Percentiles rank a stretch among this genome's conserved stretches.
Evolutionary conservation across 2,797 vertebrate species (phyloP).

Genomic region (Florisuga fusca): DNA sequence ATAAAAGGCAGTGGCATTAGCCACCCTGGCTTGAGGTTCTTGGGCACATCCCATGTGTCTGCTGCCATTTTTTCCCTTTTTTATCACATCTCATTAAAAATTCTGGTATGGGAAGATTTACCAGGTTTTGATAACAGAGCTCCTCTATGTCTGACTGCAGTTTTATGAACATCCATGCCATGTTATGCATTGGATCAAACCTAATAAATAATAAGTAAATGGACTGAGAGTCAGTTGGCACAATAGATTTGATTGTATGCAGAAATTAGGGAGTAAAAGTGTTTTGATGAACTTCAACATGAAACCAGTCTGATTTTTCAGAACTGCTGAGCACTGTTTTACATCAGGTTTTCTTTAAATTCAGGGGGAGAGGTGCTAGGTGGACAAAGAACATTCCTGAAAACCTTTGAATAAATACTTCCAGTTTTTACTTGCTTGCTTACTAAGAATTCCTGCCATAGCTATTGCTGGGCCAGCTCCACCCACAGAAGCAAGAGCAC

Average conservation of each 20-base stretch:
- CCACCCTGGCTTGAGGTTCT: neutral
- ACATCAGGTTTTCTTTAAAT: neutral
- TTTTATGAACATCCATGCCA: neutral
- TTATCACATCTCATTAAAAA: neutral
- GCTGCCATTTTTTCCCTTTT: neutral
- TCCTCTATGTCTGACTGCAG: neutral
- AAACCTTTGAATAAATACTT: slow-evolving; percentile 58
- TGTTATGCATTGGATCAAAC: neutral
- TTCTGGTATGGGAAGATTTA: neutral
- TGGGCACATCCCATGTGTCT: neutral
- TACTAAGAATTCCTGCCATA: slow-evolving; percentile 66
- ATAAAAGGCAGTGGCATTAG: neutral
- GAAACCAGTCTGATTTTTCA: neutral
- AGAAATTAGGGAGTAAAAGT: neutral
- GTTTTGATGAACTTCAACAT: neutral
- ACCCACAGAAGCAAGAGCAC: slow-evolving; percentile 25
- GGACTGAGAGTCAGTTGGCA: neutral
- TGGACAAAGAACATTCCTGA: slow-evolving; percentile 63
- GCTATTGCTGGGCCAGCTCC: slow-evolving; percentile 27
- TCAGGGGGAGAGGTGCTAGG: neutral
- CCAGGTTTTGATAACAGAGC: neutral
- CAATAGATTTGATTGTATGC: neutral
- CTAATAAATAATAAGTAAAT: neutral
- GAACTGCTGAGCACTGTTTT: neutral
- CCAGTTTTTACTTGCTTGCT: slow-evolving; percentile 70